Evolutionary conservation across 2,113 vertebrate species (phyloP).

Genomic region (Sinocyclocheilus grahami): DNA sequence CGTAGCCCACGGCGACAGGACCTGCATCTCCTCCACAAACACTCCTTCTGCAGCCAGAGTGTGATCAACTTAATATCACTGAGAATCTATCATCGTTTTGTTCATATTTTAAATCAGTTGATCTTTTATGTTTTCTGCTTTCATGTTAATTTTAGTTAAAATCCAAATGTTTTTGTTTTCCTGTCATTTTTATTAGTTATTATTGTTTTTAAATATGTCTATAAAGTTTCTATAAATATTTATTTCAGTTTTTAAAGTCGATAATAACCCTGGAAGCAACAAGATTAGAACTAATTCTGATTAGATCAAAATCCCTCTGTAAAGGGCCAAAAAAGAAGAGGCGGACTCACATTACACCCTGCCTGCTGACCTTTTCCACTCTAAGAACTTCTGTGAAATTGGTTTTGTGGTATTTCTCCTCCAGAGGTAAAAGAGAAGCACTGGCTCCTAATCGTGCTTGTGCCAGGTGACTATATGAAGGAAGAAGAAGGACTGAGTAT

Average conservation of each 20-base stretch:
- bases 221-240: too few species aligned
- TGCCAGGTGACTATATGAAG: not conserved
- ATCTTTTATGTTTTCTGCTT: too few species aligned
- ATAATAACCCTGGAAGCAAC: not conserved
- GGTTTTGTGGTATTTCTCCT: conserved; percentile 12
- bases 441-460: not conserved
- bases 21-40: conserved; percentile 2
- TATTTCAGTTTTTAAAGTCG: not conserved
- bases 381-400: conserved; percentile 8
- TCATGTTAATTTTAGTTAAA: not conserved
- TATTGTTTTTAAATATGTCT: too few species aligned
- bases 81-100: not conserved
- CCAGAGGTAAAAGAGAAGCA: not conserved
- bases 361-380: conserved; percentile 10
- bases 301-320: not conserved
- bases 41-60: not conserved
- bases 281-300: not conserved
- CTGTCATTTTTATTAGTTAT: too few species aligned
- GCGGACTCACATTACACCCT: not conserved
- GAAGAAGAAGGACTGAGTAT: not conserved
- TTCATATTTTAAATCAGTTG: not conserved
- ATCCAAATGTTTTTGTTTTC: not conserved
- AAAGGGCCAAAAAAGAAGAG: not conserved
- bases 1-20: conserved; percentile 26
- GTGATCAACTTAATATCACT: not conserved